These are phyloP conservation scores for Pica pica DNA, from an alignment of 2,113 vertebrate genomes.

Conservation along the genomic window DNA sequence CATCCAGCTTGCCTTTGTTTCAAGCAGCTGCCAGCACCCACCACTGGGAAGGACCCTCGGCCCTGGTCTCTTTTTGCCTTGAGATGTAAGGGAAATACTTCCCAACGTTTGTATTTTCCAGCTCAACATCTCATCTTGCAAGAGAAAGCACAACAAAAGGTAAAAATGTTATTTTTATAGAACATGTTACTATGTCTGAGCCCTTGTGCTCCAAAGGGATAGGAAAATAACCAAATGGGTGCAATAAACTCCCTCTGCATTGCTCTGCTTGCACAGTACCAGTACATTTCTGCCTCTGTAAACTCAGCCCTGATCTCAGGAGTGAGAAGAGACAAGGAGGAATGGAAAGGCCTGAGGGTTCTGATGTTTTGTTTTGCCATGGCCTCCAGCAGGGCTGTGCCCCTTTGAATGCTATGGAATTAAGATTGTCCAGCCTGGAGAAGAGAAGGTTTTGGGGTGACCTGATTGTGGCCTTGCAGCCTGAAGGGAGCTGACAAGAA, in stretches of 20 bases:
- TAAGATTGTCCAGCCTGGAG: not conserved
- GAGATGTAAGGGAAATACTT: not conserved
- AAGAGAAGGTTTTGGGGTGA: not conserved
- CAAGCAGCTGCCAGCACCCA: not conserved
- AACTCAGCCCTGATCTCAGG: not conserved
- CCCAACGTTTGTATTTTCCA: not conserved
- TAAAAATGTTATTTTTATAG: not conserved
- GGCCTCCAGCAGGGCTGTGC: not conserved
- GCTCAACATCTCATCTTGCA: not conserved
- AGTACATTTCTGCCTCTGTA: not conserved
- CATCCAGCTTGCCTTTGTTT: not conserved
- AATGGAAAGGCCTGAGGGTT: not conserved
- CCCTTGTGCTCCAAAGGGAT: not conserved
- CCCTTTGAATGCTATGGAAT: not conserved
- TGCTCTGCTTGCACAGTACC: not conserved
- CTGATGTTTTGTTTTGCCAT: not conserved
- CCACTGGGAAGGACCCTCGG: not conserved
- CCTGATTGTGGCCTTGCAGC: not conserved
- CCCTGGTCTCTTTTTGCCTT: not conserved
- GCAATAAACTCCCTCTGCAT: not conserved
- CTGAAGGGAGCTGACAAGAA: not conserved
- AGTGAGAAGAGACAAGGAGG: not conserved
- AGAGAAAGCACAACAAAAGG: not conserved
- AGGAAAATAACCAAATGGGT: not conserved
- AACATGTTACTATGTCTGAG: not conserved